Percentiles rank a stretch among this genome's conserved stretches.
Evolutionary conservation across 2,113 vertebrate species (phyloP).

Genomic region (Tychaedon coryphoeus): DNA sequence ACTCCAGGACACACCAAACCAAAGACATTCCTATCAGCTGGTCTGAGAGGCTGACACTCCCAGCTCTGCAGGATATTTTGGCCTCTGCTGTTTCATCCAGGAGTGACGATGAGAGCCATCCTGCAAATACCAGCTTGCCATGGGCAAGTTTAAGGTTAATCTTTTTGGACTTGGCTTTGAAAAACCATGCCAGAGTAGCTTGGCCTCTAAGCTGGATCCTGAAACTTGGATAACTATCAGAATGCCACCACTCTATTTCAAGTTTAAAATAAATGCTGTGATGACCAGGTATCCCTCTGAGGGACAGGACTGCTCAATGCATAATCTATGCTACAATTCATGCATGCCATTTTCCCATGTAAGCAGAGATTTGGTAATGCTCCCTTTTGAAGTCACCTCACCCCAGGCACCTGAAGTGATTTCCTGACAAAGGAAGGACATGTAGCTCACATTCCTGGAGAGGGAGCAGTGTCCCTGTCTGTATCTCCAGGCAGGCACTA

Average conservation of each 20-base stretch:
- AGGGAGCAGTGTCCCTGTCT: neutral
- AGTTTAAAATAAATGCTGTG: too few species aligned
- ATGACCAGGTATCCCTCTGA: neutral
- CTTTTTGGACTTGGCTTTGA: conserved; percentile 78
- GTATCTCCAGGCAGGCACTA: neutral
- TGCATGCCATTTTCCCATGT: neutral
- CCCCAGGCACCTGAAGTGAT: neutral
- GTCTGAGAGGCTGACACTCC: neutral
- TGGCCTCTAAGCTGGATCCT: neutral
- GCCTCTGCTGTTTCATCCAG: conserved; percentile 69
- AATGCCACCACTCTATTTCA: neutral
- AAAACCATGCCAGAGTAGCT: conserved; percentile 53
- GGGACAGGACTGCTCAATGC: neutral
- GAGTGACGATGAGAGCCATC: conserved; percentile 60
- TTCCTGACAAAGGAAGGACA: neutral
- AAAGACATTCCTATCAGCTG: neutral
- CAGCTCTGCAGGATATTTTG: conserved; percentile 37
- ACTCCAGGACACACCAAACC: neutral
- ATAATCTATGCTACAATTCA: neutral
- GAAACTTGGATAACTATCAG: neutral
- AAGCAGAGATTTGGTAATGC: neutral
- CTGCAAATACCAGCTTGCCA: conserved; percentile 67
- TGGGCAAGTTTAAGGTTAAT: conserved; percentile 79
- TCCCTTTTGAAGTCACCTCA: neutral
- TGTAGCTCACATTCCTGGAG: neutral